phyloP scores from a whole-genome alignment of 2,113 vertebrate genomes.

The Aegotheles bennettii region DNA sequence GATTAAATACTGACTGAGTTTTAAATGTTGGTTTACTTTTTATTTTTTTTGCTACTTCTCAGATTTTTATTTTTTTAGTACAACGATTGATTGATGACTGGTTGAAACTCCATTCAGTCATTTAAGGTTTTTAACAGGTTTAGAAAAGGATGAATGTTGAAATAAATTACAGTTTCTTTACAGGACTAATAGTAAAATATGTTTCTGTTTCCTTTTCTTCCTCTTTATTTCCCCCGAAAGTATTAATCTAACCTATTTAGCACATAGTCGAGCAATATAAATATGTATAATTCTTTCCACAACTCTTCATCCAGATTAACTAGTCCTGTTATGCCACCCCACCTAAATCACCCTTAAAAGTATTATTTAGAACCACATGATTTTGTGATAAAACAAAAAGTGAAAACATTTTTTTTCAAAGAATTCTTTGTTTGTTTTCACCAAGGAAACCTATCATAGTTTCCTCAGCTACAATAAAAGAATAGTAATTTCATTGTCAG shows the following conservation, averaged over 20 bases:
- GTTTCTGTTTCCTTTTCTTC: not conserved
- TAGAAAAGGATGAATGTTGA: not conserved
- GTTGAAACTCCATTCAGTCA: not conserved
- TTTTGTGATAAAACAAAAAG: not conserved
- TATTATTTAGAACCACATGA: not conserved
- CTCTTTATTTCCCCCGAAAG: rapidly evolving
- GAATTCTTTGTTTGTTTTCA: not conserved
- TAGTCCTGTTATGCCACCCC: not conserved
- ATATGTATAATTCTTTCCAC: not conserved
- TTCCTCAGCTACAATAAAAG: not conserved
- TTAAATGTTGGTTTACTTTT: not conserved
- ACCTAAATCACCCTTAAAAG: not conserved
- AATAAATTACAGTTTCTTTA: not conserved
- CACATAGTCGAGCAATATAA: not conserved
- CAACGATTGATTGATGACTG: not conserved
- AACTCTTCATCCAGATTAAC: not conserved
- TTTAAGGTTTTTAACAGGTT: not conserved
- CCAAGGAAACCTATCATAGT: not conserved
- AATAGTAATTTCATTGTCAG: constrained; percentile 46
- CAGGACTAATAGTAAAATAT: not conserved
- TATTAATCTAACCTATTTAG: not conserved
- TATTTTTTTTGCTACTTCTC: not conserved
- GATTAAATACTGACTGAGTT: not conserved
- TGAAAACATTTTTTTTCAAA: not conserved
- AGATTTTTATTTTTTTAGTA: not conserved